Base-by-base conservation (phyloP, 2,888 invertebrate genomes). In the Meloe dianella region DNA sequence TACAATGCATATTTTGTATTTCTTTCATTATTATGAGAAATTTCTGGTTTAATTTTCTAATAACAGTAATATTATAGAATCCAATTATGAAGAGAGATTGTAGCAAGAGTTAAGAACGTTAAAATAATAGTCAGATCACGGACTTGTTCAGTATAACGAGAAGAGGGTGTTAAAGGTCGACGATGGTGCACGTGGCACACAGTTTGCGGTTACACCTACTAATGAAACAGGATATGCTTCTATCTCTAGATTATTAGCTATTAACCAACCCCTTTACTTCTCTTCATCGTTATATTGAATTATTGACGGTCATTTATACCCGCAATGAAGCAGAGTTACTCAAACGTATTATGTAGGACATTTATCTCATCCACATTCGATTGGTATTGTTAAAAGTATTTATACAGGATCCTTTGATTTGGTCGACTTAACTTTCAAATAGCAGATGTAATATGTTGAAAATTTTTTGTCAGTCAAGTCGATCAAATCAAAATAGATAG, bases 181-280 rank as follows among this genome's bases (percentile, higher is more conserved):
- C 30, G 66, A 60, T 67, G 61, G 66, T 57, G 57, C 66, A 66
- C 66, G 66, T 66, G 67, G 59, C 59, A 47, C 47, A 64, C 58
- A 30, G 38, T 51, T n/a, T 67, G 61, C 59, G 67, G 67, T 64
- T 67, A 59, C 64, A 67, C 54, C 61, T 64, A 61, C 61, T 67
- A 67, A 67, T 67, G 67, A 64, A 67, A 64, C 61, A 32, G 66
- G 41, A 67, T 66, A 38, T 54, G 54, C 54, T 54, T 12, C 56
- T n/a, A n/a, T 63, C 38, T 63, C 60, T 57, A 57, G 60, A 60
- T 61, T 32, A 61, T 35, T 61, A 56, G 32, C 38, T 41, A 35
- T 61, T 51, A 60, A 38, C 60, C 47, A 10, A 35, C 47, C 22
- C 22, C 47, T 51, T 20, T 10, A 51, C 20, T 2, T 51, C 20